Percentiles rank a stretch among this genome's conserved stretches.
phyloP scores from a whole-genome alignment of 2,888 invertebrate genomes.

The Malthinus seriepunctatus region DNA sequence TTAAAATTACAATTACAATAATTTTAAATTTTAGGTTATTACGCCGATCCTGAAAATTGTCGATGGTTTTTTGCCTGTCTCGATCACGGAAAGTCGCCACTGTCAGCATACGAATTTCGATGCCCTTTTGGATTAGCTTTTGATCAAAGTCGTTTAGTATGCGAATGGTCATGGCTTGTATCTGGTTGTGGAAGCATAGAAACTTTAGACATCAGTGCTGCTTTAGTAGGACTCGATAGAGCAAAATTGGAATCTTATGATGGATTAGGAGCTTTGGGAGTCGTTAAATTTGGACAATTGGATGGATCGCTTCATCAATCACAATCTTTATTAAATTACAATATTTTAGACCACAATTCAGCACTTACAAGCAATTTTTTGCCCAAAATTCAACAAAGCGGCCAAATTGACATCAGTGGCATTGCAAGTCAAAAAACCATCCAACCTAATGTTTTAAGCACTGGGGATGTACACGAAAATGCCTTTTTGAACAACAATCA shows the following conservation, averaged over 20 bases:
- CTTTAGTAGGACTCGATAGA: neutral
- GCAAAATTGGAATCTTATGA: slow-evolving; percentile 44
- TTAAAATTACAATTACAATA: too few relatives aligned
- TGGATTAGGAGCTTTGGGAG: slow-evolving; percentile 46
- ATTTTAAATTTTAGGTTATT: slow-evolving; percentile 65
- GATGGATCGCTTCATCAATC: slow-evolving; percentile 42
- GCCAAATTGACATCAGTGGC: neutral
- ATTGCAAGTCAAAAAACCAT: neutral
- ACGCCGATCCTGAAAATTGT: slow-evolving; percentile 80
- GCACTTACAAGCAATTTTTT: too few relatives aligned
- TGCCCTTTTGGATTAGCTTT: slow-evolving; percentile 81
- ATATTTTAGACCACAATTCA: neutral
- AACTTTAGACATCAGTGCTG: slow-evolving; percentile 47
- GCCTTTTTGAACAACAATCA: neutral
- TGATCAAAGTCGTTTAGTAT: slow-evolving; percentile 69
- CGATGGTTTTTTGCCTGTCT: slow-evolving; percentile 84
- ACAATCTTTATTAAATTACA: neutral
- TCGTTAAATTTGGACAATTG: slow-evolving; percentile 45
- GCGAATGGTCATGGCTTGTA: slow-evolving; percentile 83
- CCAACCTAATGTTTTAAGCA: neutral
- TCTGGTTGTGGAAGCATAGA: slow-evolving; percentile 54
- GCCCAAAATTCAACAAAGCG: neutral
- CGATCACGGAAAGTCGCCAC: slow-evolving; percentile 66
- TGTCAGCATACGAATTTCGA: slow-evolving; percentile 77
- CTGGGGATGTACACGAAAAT: neutral